Conservation (phyloP, 2,797 vertebrate species). For the Stomatorhinus walkeri region DNA sequence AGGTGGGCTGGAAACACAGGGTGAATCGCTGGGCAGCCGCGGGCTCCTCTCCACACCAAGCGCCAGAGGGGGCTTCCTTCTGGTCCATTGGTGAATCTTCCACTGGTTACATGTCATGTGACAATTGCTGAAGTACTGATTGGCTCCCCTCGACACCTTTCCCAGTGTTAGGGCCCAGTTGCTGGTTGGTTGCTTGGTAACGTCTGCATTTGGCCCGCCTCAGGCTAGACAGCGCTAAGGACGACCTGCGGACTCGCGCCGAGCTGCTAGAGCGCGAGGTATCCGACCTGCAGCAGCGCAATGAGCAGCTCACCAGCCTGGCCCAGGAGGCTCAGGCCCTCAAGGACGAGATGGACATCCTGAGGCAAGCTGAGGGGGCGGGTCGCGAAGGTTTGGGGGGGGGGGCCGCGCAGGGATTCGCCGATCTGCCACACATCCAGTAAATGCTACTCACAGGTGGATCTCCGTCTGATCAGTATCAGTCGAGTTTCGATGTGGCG, state of each 20-base stretch:
- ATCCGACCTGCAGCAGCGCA: slow-evolving; percentile 65
- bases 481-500: not conserved
- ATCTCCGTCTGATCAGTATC: not conserved
- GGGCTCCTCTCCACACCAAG: not conserved
- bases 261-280: slow-evolving; percentile 68
- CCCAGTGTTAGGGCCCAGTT: not conserved
- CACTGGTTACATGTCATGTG: not conserved
- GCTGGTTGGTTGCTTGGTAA: not conserved
- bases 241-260: slow-evolving; percentile 63
- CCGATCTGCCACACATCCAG: not conserved
- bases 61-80: not conserved
- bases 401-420: not conserved
- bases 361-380: slow-evolving; percentile 56
- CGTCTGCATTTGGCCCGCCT: not conserved
- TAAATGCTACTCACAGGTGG: not conserved
- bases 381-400: not conserved
- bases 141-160: not conserved
- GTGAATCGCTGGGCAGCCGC: slow-evolving; percentile 40
- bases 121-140: not conserved
- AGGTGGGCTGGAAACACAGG: slow-evolving; percentile 56
- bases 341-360: slow-evolving; percentile 86
- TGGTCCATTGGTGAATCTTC: not conserved
- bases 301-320: slow-evolving; percentile 76
- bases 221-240: slow-evolving; percentile 74
- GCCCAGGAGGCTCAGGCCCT: slow-evolving; percentile 78